Base-by-base conservation (phyloP, 2,888 invertebrate genomes). In the Meta bourneti region DNA sequence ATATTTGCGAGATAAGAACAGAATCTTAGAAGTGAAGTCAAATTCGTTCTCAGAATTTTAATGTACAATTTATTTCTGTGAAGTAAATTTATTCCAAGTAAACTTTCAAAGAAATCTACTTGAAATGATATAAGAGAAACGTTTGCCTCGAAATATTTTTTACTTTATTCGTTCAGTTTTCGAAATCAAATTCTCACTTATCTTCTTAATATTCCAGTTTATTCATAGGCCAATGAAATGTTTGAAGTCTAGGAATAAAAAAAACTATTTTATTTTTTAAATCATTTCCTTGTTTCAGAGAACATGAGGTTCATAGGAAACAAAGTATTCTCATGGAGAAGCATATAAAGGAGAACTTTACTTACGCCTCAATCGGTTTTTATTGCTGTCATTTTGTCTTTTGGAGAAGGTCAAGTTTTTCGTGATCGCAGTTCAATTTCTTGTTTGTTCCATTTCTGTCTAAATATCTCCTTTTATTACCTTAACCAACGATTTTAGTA, bases 371-470 rank as follows among this genome's bases (percentile, higher is more conserved):
- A 89, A 89, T 81, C 69, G 81, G 49, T 82, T 74, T 80, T 89
- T 81, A 89, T 75, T 75, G 81, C 81, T 75, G 49, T 20, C 74
- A 75, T 74, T 89, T 89, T 89, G 75, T 81, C 81, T 74, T 89
- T 81, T 69, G 70, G 52, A 80, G 80, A 89, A 75, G 88, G 61
- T 74, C 49, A 11, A 54, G 8, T 81, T 85, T 83, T 85, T 16
- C 48, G 61, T 54, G 48, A n/a, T 48, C 49, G 81, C 34, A n/a
- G 75, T 81, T 89, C 81, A 89, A 71, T 81, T 61, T 88, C 48
- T 52, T 81, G 49, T 74, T 49, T 81, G n/a, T 19, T 71, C 61
- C 13, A 61, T 16, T 16, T 61, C 61, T 61, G 61, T 61, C 61
- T 61, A 16, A 6, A 61, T 9, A 61, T 61, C 34, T 34, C 34